Evolutionary conservation across 2,113 vertebrate species (phyloP).

Genomic region (Brachyhypopomus gauderio): DNA sequence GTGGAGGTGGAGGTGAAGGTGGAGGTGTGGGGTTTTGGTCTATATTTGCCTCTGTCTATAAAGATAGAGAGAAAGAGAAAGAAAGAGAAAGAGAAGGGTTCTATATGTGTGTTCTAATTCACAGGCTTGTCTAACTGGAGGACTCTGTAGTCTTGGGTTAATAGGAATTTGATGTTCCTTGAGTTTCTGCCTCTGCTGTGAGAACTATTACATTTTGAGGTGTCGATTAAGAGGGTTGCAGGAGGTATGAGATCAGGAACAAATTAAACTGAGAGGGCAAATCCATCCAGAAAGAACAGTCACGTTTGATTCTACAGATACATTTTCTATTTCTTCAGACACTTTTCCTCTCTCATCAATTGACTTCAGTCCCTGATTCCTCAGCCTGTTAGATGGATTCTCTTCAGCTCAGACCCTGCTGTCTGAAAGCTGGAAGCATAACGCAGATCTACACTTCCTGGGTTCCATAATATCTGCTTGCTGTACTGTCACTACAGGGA

Average conservation of each 20-base stretch:
- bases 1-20: too few relatives aligned
- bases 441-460: not conserved
- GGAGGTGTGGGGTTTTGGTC: not conserved
- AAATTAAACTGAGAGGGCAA: not conserved
- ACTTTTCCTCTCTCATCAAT: not conserved
- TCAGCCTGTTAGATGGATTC: slow-evolving; percentile 3
- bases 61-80: too few relatives aligned
- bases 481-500: not conserved
- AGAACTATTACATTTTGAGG: not conserved
- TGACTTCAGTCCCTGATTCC: not conserved
- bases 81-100: too few relatives aligned
- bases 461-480: not conserved
- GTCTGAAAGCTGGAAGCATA: not conserved
- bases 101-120: not conserved
- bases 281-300: not conserved
- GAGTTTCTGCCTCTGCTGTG: not conserved
- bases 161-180: not conserved
- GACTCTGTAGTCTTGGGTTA: not conserved
- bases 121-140: not conserved
- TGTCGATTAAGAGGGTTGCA: not conserved
- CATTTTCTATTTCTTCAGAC: not conserved
- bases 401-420: not conserved
- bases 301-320: not conserved
- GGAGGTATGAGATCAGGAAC: not conserved
- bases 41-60: not conserved